Conservation (phyloP, 30 jellyfish, hydroid and myxozoan species). For the Chironex yamaguchii region DNA sequence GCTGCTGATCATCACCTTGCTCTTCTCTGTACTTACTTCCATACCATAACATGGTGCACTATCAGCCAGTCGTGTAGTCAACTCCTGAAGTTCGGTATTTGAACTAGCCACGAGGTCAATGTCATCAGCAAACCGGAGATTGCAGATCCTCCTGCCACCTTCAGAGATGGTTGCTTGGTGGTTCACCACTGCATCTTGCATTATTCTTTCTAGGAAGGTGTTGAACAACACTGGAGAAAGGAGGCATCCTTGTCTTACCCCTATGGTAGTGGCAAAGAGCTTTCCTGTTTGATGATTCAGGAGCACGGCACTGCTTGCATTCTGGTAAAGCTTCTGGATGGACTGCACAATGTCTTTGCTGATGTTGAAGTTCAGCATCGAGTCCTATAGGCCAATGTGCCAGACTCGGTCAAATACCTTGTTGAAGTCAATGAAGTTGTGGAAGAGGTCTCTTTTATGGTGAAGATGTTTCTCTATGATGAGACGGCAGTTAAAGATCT, state of each 20-base stretch:
- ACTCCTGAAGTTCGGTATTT: neutral
- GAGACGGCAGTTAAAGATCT: slow-evolving; percentile 12
- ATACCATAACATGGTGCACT: no score
- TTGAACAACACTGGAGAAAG: slow-evolving; percentile 14
- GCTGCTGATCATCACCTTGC: no score
- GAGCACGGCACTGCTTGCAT: slow-evolving; percentile 15
- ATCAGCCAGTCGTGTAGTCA: no score
- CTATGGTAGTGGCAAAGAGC: neutral
- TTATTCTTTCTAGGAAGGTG: neutral
- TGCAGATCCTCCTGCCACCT: neutral
- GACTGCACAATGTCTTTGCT: slow-evolving; percentile 32
- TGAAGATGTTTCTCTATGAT: slow-evolving; percentile 30
- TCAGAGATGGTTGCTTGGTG: neutral
- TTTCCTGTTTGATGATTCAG: slow-evolving; percentile 1
- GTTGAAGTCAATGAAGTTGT: neutral
- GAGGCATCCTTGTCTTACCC: slow-evolving; percentile 23
- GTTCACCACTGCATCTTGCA: neutral
- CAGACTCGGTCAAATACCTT: slow-evolving; percentile 43
- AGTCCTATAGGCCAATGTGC: slow-evolving; percentile 7
- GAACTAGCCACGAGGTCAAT: neutral
- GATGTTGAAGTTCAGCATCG: slow-evolving; percentile 16
- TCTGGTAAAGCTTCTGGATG: slow-evolving; percentile 20
- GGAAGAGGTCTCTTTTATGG: no score
- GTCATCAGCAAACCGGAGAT: slow-evolving; percentile 23
- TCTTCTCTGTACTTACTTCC: no score